phyloP scores from a whole-genome alignment of 1,140 invertebrate species.

The Drosophila willistoni region DNA sequence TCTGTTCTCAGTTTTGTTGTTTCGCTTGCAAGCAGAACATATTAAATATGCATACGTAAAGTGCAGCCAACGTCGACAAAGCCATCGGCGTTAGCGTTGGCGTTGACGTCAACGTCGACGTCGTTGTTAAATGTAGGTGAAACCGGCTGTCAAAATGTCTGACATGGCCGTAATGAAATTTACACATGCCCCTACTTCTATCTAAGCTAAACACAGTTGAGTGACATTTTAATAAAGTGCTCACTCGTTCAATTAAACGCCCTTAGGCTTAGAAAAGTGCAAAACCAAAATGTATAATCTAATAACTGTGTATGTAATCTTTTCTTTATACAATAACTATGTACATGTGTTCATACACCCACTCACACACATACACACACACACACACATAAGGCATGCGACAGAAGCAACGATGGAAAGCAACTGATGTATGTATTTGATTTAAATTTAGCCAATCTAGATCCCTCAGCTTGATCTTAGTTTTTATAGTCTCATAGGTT shows the following conservation, averaged over 20 bases:
- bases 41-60: slow-evolving; percentile 70
- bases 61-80: slow-evolving; percentile 37
- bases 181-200: slow-evolving; percentile 40
- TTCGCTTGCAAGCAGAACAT: slow-evolving; percentile 52
- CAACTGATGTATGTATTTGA: too few relatives aligned
- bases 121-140: slow-evolving; percentile 70
- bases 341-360: too few relatives aligned
- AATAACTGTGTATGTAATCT: slow-evolving; percentile 1
- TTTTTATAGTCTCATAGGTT: too few relatives aligned
- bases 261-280: slow-evolving; percentile 30
- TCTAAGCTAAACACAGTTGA: slow-evolving; percentile 62
- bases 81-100: slow-evolving; percentile 22
- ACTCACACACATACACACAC: background rate
- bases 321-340: background rate
- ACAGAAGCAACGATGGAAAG: background rate
- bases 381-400: background rate
- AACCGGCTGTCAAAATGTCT: slow-evolving; percentile 72
- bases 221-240: slow-evolving; percentile 81
- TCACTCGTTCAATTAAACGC: slow-evolving; percentile 79
- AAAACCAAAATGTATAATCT: slow-evolving; percentile 7
- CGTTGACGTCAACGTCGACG: slow-evolving; percentile 7
- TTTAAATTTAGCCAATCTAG: too few relatives aligned
- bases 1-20: slow-evolving; percentile 34
- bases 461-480: too few relatives aligned
- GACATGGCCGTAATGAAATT: slow-evolving; percentile 77